A percentile compares a stretch with the other conserved stretches of the same genome.
These are phyloP conservation scores for Apotomis turbidana DNA, from an alignment of 2,888 invertebrate genomes.

Conservation along the genomic window DNA sequence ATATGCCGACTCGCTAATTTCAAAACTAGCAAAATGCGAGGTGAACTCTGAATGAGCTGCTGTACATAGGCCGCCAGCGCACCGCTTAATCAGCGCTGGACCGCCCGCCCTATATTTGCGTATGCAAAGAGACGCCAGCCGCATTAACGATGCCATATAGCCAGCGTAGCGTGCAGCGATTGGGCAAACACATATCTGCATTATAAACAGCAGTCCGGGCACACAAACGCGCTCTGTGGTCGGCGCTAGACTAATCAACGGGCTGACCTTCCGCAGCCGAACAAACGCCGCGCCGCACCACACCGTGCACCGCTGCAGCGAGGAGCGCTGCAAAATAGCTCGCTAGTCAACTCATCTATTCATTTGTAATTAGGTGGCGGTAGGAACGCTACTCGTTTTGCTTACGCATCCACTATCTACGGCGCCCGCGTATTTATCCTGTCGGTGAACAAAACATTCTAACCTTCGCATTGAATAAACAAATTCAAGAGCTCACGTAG, in stretches of 20 bases:
- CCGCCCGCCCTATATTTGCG: conserved; percentile 83
- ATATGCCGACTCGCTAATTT: conserved; percentile 20
- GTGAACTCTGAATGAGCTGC: conserved; percentile 16
- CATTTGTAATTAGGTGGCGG: conserved; percentile 35
- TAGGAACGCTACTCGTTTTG: conserved; percentile 26
- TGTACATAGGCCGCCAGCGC: conserved; percentile 62
- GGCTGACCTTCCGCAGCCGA: conserved; percentile 78
- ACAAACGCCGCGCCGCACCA: conserved; percentile 69
- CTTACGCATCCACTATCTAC: conserved; percentile 19
- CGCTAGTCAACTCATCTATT: conserved; percentile 32
- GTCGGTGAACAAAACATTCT: conserved; percentile 4
- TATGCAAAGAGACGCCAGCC: conserved; percentile 83
- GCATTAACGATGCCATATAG: conserved; percentile 84
- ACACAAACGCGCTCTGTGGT: conserved; percentile 83
- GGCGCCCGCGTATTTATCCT: not conserved
- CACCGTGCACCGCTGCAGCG: conserved; percentile 57
- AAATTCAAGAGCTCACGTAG: conserved; percentile 27
- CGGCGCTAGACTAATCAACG: conserved; percentile 81
- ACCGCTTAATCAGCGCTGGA: conserved; percentile 82
- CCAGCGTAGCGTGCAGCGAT: conserved; percentile 83
- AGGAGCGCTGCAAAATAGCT: conserved; percentile 50
- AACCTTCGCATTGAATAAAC: conserved; percentile 41
- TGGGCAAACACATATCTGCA: conserved; percentile 85
- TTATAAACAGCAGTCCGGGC: conserved; percentile 82
- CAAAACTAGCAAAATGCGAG: conserved; percentile 22